phyloP scores from a whole-genome alignment of 2,888 invertebrate species.

The Hypena proboscidalis region DNA sequence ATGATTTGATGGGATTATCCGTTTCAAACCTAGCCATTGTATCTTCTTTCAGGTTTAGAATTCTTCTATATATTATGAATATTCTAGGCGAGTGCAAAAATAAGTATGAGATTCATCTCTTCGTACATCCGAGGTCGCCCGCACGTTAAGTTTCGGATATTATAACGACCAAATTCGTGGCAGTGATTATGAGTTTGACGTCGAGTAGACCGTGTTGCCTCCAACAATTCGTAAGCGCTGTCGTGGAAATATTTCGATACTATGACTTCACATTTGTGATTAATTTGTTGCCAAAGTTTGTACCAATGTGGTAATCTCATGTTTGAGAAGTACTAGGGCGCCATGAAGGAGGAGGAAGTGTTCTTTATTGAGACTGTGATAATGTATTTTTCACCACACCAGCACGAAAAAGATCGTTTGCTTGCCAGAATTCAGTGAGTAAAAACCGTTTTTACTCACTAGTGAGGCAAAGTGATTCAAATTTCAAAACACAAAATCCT shows the following conservation, averaged over 20 bases:
- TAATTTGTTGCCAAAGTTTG: slow-evolving; percentile 7
- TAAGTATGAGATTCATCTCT: background rate
- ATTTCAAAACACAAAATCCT: too few relatives aligned
- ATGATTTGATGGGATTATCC: too few relatives aligned
- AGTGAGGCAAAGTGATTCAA: too few relatives aligned
- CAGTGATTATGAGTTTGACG: slow-evolving; percentile 63
- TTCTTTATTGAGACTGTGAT: background rate
- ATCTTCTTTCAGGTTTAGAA: too few relatives aligned
- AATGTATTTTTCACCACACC: too few relatives aligned
- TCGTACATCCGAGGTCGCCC: slow-evolving; percentile 23
- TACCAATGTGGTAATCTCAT: background rate
- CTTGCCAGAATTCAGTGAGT: too few relatives aligned
- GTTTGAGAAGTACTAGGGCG: background rate
- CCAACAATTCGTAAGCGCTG: slow-evolving; percentile 24
- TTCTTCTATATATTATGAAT: too few relatives aligned
- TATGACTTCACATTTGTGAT: slow-evolving; percentile 7
- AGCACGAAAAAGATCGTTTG: too few relatives aligned
- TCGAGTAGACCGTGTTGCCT: slow-evolving; percentile 37
- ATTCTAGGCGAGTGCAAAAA: too few relatives aligned
- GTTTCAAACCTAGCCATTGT: too few relatives aligned
- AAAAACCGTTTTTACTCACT: too few relatives aligned
- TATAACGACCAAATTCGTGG: slow-evolving; percentile 59
- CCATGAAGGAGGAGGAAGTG: background rate
- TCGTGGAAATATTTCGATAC: slow-evolving; percentile 22
- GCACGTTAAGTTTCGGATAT: slow-evolving; percentile 63